Evolutionary conservation across 2,797 vertebrate genomes (phyloP), one percentile per base, ranked within the genome.

Genomic region (Pogonophryne albipinna): DNA sequence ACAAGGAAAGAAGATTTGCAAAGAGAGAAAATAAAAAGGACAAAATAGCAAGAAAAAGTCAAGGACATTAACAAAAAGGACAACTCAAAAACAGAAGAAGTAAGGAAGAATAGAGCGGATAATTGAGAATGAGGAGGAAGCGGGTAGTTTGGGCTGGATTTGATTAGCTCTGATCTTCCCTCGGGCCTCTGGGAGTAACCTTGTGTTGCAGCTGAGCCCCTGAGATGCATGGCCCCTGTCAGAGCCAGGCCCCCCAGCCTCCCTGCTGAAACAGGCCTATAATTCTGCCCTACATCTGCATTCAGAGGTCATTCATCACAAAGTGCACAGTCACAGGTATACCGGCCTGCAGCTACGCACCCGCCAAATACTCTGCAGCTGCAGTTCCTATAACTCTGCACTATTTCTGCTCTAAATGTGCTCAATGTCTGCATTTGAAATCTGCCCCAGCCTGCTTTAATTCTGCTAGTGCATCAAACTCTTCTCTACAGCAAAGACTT

Each of bases 201-300:
- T 85, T 79, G 85, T 58, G 74, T 8, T 7, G 46, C 80, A 76
- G 81, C 78, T 16, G 19, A 81, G 78, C 74, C 86, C 85, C 86
- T 2, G 85, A 90, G 90, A 92, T 87, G 83, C 90, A 90, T 86
- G 86, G 89, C 65, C 74, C 84, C 83, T 88, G 91, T 91, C 91
- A 89, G 74, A 73, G 73, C 41, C 17, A 65, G 84, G 73, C 67
- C 83, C 89, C 79, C n/a, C 52, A 74, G 82, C 76, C 83, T 50
- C 74, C 47, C 19, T n/a, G 53, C 85, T 20, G 65, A 69, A 76
- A 56, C 74, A 17, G 80, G 49, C 72, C 80, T 38, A 56, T 82
- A 71, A 79, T 68, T 83, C 89, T 83, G 78, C 83, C 16, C 57
- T 5, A 14, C 78, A 84, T 88, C 83, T 88, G 85, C 83, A 89